phyloP scores from a whole-genome alignment of 2,113 vertebrate species.

The Coreoperca whiteheadi region DNA sequence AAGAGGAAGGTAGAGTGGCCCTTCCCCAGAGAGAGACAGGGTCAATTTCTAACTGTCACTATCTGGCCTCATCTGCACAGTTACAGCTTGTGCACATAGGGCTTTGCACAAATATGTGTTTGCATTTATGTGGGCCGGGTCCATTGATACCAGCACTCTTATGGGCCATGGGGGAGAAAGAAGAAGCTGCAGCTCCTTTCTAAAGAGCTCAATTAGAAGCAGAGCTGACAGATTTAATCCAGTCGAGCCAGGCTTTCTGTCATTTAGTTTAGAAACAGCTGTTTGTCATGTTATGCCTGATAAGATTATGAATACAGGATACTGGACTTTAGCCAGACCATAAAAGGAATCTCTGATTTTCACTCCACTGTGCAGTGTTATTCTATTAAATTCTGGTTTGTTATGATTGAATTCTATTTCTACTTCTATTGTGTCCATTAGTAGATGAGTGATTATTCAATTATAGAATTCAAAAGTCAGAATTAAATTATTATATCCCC shows the following conservation, averaged over 20 bases:
- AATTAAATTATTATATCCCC: too few relatives aligned
- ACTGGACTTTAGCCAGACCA: conserved; percentile 44
- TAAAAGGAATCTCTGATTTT: conserved; percentile 51
- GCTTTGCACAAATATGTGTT: neutral
- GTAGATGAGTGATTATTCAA: conserved; percentile 14
- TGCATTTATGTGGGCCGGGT: conserved; percentile 5
- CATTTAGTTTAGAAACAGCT: conserved; percentile 38
- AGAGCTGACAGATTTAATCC: conserved; percentile 55
- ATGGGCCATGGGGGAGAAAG: conserved; percentile 34
- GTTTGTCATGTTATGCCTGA: conserved; percentile 62
- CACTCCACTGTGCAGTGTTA: conserved; percentile 11
- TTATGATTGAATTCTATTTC: conserved; percentile 24
- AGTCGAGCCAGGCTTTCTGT: conserved; percentile 55
- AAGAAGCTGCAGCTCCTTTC: conserved; percentile 39
- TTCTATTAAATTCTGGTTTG: conserved; percentile 37
- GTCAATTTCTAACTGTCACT: conserved; percentile 45
- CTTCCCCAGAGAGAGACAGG: conserved; percentile 33
- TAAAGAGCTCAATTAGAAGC: conserved; percentile 54
- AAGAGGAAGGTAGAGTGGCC: conserved; percentile 41
- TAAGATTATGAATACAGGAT: conserved; percentile 62
- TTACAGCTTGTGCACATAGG: neutral
- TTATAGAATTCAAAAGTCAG: neutral
- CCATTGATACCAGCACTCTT: conserved; percentile 45
- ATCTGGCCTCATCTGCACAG: conserved; percentile 13
- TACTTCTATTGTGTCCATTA: conserved; percentile 14